Evolutionary conservation across 2,888 invertebrate species (phyloP), one percentile per base, ranked within the genome.

Genomic region (Apodemia duryi): DNA sequence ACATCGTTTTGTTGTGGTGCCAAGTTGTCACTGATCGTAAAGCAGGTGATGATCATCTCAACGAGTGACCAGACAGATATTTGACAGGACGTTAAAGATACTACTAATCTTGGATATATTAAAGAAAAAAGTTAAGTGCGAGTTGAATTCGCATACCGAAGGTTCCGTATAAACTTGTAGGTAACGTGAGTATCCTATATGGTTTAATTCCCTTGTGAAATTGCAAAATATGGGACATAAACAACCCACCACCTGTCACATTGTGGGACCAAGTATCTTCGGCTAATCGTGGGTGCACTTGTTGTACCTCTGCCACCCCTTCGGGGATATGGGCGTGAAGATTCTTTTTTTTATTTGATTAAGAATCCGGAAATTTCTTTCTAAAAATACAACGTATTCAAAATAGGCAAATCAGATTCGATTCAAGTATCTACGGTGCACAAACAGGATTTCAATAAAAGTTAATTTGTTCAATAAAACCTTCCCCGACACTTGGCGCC

Each of bases 401-500:
- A 83, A 82, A 78, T 79, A 77, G 78, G 81, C 78, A 81, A 81
- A 78, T 79, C 74, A 77, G 75, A 73, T 71, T 72, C 72, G 73
- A 75, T 74, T 70, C 76, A 41, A 61, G 54, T 70, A 70, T 72
- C 74, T 67, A 62, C 66, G 75, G 78, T 77, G 81, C 82, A 81
- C 83, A 85, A 86, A 84, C 86, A 84, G 82, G 79, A 81, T 83
- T 86, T 86, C 86, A 86, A 88, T 88, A 86, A 86, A 86, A 87
- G 83, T 83, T 85, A 87, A 88, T 87, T 86, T 87, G 88, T 88
- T 86, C 86, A 84, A 88, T 88, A 87, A 88, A 82, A 83, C 77
- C 69, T 70, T 73, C 67, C 68, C 54, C 73, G 72, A 71, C 78
- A 77, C 74, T 77, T 77, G 73, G 82, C 78, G 78, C 72, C 73